Evolutionary conservation across 2,113 vertebrate species (phyloP), one percentile per base, ranked within the genome.

Genomic region (Columba livia): DNA sequence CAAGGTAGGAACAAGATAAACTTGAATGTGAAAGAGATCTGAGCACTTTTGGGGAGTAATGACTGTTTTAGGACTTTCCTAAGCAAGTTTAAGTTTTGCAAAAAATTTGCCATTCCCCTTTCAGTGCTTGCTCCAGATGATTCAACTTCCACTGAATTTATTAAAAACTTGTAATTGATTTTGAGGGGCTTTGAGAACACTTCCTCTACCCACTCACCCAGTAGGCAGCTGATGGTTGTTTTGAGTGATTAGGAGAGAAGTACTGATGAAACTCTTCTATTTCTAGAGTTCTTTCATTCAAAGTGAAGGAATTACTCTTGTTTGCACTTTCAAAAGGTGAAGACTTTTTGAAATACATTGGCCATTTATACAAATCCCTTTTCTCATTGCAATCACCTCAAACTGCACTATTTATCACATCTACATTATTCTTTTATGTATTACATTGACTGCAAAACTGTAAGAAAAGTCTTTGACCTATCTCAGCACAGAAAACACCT

Each of bases 181-280:
- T 90, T 90, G 60, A 67, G 67, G 32, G 44, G 16, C 32, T 90
- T 90, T 81, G 79, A 81, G 75, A 80, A 86, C 57, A 84, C 34
- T 80, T 90, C 26, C 48, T 71, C 71, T 54, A 82, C 44, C 57
- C 36, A 47, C 84, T 88, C 53, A 78, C 26, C 9, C 26, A 53
- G 56, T 10, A 85, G 70, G 70, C 79, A 88, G 67, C 56, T 73
- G 64, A 70, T 28, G 38, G 51, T 28, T 50, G 12, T 72, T 75
- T 42, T 90, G 42, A 93, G 38, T 81, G 65, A 92, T 88, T 75
- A 92, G 58, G n/a, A 25, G 88, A 94, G 73, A 85, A 83, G 12
- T 15, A 62, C 54, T 83, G 73, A 92, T 42, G 26, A 84, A 83
- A 79, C 5, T 54, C 79, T n/a, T 77, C 36, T 70, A 51, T 88